Base-by-base conservation (phyloP, 1,140 invertebrate genomes). In the Pristionchus pacificus region DNA sequence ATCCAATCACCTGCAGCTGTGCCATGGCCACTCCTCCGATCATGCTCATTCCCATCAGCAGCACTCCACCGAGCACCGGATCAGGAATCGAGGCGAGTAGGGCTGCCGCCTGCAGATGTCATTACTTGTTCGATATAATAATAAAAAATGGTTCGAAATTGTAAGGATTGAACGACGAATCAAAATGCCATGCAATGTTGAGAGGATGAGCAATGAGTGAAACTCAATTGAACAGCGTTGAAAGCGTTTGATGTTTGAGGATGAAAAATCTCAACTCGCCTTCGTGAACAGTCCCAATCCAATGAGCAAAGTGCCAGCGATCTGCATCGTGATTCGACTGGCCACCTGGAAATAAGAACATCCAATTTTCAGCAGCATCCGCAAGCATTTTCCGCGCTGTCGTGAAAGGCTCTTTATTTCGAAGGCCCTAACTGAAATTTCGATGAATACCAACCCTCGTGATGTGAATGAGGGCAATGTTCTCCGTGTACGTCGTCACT, bases 401-500 rank as follows among this genome's bases (percentile, higher is more conserved):
- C 2, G 14, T 28, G 3, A 15, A 6, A 49, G 63, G 32, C 57
- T 28, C 27, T 28, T 66, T 65, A n/a, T 27, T 10, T 27, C 6
- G 25, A 27, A 61, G 15, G 60, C 6, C 27, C n/a, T 49, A 13
- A 30, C 49, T 60, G 24, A 59, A 38, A 13, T 59, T 49, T 49
- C n/a, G 60, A 62, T 14, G 60, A 49, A 38, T 6, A 19, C 49
- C 65, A 14, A 70, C 70, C 31, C 67, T 60, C 19, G 74, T 75
- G 28, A 75, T 66, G 27, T 59, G 58, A 32, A 75, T 63, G 25
- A 75, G 63, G 2, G 74, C 74, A 32, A 75, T 60, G 24, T 71
- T 72, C 29, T 75, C 74, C 2, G 62, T 59, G 29, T 75, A 75
- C 24, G 74, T 75, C 19, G 74, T 75, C 13, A 75, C 74, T 66